Conservation (phyloP, 2,797 vertebrate species). For the Pitangus sulphuratus region DNA sequence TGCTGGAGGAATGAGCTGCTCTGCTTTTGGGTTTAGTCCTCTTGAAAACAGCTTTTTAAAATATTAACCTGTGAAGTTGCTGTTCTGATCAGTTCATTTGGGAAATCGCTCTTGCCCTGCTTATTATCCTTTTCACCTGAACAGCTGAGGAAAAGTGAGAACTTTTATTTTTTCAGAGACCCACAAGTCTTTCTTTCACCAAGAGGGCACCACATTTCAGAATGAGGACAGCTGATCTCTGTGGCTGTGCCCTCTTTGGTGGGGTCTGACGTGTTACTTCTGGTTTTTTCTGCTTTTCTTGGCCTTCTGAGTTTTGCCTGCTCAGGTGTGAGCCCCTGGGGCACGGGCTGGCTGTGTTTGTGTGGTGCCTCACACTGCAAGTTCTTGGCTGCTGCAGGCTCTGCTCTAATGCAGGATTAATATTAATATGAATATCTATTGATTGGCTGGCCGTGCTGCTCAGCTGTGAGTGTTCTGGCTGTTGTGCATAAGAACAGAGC, state of each 20-base stretch:
- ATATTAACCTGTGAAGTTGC: neutral
- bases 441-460: neutral
- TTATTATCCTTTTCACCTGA: neutral
- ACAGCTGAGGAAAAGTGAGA: neutral
- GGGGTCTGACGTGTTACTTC: neutral
- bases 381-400: neutral
- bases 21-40: neutral
- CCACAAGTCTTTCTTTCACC: neutral
- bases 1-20: neutral
- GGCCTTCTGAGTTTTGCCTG: neutral
- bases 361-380: neutral
- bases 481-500: neutral
- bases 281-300: fast-evolving
- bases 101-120: too few species aligned
- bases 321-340: neutral
- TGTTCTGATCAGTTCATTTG: neutral
- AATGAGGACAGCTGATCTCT: neutral
- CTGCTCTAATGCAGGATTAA: neutral
- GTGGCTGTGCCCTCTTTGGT: neutral
- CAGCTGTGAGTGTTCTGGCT: neutral
- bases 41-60: neutral
- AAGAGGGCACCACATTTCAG: neutral
- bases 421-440: neutral
- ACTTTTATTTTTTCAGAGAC: neutral
- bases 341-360: neutral